These are phyloP conservation scores for Nothocercus julius DNA, from an alignment of 2,113 vertebrate species.

Conservation along the genomic window DNA sequence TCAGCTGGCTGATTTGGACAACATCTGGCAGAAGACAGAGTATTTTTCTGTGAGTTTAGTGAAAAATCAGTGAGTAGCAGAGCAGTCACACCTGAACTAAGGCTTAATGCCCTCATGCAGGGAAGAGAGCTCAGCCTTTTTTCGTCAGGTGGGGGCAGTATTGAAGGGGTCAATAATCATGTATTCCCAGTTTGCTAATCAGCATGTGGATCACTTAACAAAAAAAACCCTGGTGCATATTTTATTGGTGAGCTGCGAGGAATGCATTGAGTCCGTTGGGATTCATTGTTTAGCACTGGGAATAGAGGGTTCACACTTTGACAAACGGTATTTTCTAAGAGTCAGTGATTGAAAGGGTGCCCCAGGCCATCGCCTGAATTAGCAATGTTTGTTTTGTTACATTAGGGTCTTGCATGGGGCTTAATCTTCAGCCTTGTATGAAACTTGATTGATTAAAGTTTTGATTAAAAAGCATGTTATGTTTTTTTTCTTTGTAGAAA, in stretches of 20 bases:
- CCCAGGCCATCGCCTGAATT: neutral
- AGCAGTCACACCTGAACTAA: neutral
- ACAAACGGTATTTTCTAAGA: neutral
- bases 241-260: neutral
- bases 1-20: neutral
- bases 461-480: neutral
- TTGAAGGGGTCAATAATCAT: neutral
- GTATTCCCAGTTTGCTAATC: neutral
- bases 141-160: neutral
- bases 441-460: neutral
- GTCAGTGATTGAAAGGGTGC: neutral
- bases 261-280: neutral
- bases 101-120: neutral
- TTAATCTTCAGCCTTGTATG: neutral
- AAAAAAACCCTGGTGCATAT: neutral
- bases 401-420: neutral
- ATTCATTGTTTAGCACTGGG: neutral
- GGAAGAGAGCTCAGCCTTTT: neutral
- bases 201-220: neutral
- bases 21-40: neutral
- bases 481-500: neutral
- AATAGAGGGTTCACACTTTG: neutral
- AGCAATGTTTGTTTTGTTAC: neutral
- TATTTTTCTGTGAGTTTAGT: neutral
- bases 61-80: neutral